Evolutionary conservation across 2,797 vertebrate genomes (phyloP), one percentile per base, ranked within the genome.

Genomic region (Petrocephalus schoutedeni): DNA sequence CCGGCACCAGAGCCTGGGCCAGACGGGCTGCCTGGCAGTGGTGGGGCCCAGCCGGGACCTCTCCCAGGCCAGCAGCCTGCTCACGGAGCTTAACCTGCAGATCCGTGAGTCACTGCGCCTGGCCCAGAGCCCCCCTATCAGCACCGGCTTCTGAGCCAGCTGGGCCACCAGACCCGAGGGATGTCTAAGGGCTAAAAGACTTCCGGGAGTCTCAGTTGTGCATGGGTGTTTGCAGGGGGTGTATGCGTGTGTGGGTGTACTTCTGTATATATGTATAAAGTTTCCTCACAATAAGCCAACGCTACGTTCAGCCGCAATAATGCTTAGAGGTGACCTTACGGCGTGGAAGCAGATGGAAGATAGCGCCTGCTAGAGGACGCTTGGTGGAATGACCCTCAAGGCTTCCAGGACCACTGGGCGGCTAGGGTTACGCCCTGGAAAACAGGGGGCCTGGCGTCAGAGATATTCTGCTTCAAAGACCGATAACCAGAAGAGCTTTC

Each of bases 21-120:
- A 98, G 91, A 98, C 98, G 0, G 98, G 98, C 83, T 98, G 97
- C 94, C 92, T 99, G 61, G 98, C 98, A 0, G 96, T 99, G 23
- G 95, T 99, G 28, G 97, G 98, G 86, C 97, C 97, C 74, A 97
- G 97, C 94, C 95, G 97, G 90, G 98, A 99, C 90, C 96, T 97
- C 95, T 97, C 97, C 19, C 97, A 97, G 94, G 98, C 98, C 86
- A 97, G 94, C 94, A 93, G 95, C 85, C 98, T 98, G 91, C 95
- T 99, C 92, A 99, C 98, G 97, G 97, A 99, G 93, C 97, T 99
- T 82, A 99, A 99, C 91, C 95, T 99, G 87, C 98, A 99, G 95
- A 99, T 99, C 90, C 95, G 98, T 2, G 97, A 98, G 94, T 97
- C 97, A 80, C 95, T 99, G 87, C 97, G 97, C 89, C 93, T 93